Percentiles rank a stretch among this genome's conserved stretches.
phyloP scores from a whole-genome alignment of 2,797 vertebrate species.

The Gallirallus australis region DNA sequence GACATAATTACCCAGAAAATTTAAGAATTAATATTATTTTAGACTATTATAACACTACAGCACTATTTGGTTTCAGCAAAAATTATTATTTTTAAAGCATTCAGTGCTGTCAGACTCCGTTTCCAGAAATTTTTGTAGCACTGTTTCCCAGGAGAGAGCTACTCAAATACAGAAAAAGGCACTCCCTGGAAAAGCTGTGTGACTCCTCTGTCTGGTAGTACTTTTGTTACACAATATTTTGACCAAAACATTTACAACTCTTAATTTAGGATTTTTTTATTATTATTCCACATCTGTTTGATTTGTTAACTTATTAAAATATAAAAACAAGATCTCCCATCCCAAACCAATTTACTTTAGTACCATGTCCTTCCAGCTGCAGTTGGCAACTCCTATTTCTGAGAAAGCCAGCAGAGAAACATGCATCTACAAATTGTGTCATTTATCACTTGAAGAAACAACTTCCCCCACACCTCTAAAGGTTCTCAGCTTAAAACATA shows the following conservation, averaged over 20 bases:
- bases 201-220: background rate
- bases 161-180: background rate
- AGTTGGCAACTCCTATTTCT: background rate
- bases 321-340: background rate
- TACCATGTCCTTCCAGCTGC: background rate
- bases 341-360: background rate
- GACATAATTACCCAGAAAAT: background rate
- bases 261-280: background rate
- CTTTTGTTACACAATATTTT: background rate
- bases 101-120: background rate
- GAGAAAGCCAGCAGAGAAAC: background rate
- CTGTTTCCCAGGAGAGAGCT: background rate
- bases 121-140: background rate
- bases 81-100: background rate
- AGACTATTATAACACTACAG: background rate
- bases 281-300: background rate
- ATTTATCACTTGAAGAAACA: background rate
- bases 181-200: background rate
- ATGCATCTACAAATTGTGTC: background rate
- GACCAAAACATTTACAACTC: background rate
- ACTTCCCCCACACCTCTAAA: background rate
- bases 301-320: background rate
- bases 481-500: background rate
- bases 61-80: background rate
- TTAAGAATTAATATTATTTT: background rate